Conservation (phyloP, 2,888 invertebrate species). For the Sinopyrophorus schimmeli region DNA sequence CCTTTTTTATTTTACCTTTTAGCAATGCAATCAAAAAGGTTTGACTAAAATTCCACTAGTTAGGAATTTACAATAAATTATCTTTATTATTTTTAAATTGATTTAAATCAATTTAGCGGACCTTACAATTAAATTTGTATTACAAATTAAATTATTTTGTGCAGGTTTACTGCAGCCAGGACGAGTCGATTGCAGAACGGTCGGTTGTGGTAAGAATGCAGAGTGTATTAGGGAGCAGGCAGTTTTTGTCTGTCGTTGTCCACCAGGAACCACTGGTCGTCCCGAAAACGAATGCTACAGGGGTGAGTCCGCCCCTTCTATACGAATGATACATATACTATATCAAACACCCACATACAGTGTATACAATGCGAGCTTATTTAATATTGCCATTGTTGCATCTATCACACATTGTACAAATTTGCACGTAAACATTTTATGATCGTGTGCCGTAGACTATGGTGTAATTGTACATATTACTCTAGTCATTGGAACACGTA, state of each 20-base stretch:
- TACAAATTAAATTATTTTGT: too few species aligned
- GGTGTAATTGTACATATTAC: constrained; percentile 41
- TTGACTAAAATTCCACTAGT: too few species aligned
- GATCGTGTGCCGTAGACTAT: constrained; percentile 3
- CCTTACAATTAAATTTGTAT: too few species aligned
- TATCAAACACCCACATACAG: constrained; percentile 33
- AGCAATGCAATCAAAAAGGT: too few species aligned
- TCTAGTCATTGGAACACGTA: constrained; percentile 48
- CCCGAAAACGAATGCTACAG: constrained; percentile 72
- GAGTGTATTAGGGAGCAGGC: constrained; percentile 84
- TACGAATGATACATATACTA: constrained; percentile 27
- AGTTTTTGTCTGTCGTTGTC: constrained; percentile 80
- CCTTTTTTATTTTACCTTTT: too few species aligned
- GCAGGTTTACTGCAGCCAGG: constrained; percentile 64
- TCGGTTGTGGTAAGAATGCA: constrained; percentile 83
- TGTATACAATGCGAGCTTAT: constrained; percentile 41
- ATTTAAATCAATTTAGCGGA: too few species aligned
- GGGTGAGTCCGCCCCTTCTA: constrained; percentile 56
- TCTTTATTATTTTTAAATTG: too few species aligned
- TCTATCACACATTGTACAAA: constrained; percentile 46
- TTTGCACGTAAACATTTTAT: constrained; percentile 47
- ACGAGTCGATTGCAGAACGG: constrained; percentile 77
- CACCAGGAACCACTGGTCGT: constrained; percentile 73
- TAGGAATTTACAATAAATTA: too few species aligned
- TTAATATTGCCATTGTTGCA: constrained; percentile 44